Conservation (phyloP, 2,888 invertebrate genomes). For the Didymodactylos carnosus region DNA sequence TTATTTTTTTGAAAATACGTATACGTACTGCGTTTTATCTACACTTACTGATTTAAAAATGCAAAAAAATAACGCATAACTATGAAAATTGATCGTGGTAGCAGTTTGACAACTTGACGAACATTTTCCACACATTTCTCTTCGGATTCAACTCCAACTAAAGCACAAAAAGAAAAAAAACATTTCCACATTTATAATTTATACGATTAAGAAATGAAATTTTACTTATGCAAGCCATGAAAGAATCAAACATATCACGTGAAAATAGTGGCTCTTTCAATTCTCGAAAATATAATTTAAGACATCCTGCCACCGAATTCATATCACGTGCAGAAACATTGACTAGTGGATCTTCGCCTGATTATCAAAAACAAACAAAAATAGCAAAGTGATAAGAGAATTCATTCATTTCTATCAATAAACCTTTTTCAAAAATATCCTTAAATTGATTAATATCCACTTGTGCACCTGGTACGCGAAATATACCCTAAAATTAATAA, state of each 20-base stretch:
- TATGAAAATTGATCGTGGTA: constrained; percentile 61
- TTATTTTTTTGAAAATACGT: neutral
- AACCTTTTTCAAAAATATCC: constrained; percentile 67
- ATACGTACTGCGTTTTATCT: neutral
- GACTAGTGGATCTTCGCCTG: constrained; percentile 76
- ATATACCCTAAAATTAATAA: constrained; percentile 51
- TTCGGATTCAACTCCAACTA: neutral
- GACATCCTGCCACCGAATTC: constrained; percentile 77
- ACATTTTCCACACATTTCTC: constrained; percentile 42
- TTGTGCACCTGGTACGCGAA: constrained; percentile 70
- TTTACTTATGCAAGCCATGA: constrained; percentile 42
- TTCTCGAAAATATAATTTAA: constrained; percentile 77
- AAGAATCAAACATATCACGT: constrained; percentile 65
- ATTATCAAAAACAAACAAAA: too few relatives aligned
- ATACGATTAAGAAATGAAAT: neutral
- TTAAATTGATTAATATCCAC: constrained; percentile 83
- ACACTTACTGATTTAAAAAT: constrained; percentile 60
- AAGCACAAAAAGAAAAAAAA: too few relatives aligned
- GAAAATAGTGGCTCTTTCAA: constrained; percentile 71
- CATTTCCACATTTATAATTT: neutral
- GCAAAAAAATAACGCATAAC: constrained; percentile 85
- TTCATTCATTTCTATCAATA: too few relatives aligned
- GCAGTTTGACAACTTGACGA: constrained; percentile 53
- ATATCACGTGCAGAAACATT: constrained; percentile 74
- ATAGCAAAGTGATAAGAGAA: too few relatives aligned